Base-by-base conservation (phyloP, 2,888 invertebrate species). In the Dryomyza anilis region DNA sequence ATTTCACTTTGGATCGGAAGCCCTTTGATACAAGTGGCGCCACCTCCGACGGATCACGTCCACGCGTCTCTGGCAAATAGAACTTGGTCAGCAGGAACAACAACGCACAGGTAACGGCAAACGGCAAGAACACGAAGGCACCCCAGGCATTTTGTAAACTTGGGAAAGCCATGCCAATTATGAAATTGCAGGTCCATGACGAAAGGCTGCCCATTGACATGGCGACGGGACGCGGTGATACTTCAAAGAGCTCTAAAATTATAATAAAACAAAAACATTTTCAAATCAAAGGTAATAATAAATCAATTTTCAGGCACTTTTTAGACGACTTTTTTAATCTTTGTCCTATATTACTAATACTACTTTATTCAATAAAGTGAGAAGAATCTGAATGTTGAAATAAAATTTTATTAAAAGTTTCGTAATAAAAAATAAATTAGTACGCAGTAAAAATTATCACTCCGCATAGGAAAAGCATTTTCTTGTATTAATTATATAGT, bases 111-210 rank as follows among this genome's bases (percentile, higher is more conserved):
- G 83, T 78, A 10, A 81, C 81, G 0, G 89, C 87, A 83, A 94
- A 94, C 60, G 93, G 85, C n/a, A 92, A 82, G 80, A 94, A 95
- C 7, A 90, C 90, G 74, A 87, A 89, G 2, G 92, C 85, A 0
- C 91, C 91, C 70, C 93, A 86, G 30, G 83, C 73, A 16, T 80
- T 81, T 69, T 90, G 85, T 78, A 94, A 78, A 12, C 85, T 81
- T 8, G 90, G 90, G 83, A 94, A 94, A 21, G 87, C 85, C 86
- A 94, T 89, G 33, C 92, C 95, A 67, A 96, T 90, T 6, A 93
- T 77, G 80, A 96, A 93, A 85, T 96, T 96, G 50, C 93, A 93
- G 0, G 87, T 87, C 95, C 96, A 96, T 80, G 95, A 96, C 67
- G 89, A 87, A 74, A 94, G 87, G 67, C 93, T 93, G 46, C 94